phyloP scores from a whole-genome alignment of 2,797 vertebrate species.

The Hydrophis major region DNA sequence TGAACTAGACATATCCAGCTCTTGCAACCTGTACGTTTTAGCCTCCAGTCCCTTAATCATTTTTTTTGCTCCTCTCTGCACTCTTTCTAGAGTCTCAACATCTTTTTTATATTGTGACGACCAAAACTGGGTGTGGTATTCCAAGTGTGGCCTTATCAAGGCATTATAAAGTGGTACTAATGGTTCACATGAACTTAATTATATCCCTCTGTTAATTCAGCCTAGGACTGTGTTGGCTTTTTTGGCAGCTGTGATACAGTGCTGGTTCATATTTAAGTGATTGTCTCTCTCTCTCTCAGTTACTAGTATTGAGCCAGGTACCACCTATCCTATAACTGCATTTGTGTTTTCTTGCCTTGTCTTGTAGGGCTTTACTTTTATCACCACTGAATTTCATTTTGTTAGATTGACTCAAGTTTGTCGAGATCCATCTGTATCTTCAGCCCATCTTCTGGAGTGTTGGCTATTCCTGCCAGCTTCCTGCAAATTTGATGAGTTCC shows the following conservation, averaged over 20 bases:
- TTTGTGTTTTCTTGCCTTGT: background rate
- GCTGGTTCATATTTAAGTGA: background rate
- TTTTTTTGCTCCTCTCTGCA: background rate
- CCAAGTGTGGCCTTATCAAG: background rate
- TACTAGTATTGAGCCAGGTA: background rate
- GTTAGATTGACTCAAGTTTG: background rate
- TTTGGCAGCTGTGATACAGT: background rate
- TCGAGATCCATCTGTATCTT: background rate
- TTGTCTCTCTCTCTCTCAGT: background rate
- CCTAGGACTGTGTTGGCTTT: background rate
- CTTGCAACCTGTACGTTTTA: background rate
- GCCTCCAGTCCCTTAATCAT: background rate
- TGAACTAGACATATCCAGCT: background rate
- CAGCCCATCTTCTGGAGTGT: background rate
- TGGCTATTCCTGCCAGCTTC: background rate
- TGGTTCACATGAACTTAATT: background rate
- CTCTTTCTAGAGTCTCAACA: background rate
- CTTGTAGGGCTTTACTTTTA: background rate
- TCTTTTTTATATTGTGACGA: background rate
- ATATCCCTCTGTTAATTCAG: background rate
- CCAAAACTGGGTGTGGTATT: background rate
- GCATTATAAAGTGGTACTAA: background rate
- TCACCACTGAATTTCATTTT: background rate
- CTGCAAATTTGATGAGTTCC: background rate
- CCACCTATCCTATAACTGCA: background rate